Conservation (phyloP, 2,888 invertebrate species). For the Dascillus cervinus region DNA sequence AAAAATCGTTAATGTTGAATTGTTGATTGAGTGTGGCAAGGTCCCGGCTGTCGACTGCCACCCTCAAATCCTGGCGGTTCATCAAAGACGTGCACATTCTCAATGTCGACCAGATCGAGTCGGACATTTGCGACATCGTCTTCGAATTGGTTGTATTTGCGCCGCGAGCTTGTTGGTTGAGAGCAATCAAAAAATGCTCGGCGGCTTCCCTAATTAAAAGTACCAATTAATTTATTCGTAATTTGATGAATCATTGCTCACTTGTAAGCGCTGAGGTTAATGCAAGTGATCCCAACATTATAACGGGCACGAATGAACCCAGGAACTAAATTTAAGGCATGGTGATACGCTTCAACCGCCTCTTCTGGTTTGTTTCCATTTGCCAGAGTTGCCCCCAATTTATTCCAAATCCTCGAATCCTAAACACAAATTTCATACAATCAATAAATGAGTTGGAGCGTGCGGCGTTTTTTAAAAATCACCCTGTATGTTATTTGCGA, state of each 20-base stretch:
- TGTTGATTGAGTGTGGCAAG: slow-evolving; percentile 53
- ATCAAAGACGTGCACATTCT: slow-evolving; percentile 81
- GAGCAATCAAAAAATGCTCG: slow-evolving; percentile 87
- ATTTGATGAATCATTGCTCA: slow-evolving; percentile 18
- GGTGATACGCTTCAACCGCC: slow-evolving; percentile 92
- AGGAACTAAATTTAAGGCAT: slow-evolving; percentile 83
- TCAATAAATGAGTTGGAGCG: not conserved
- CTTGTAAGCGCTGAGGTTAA: slow-evolving; percentile 83
- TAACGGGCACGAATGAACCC: slow-evolving; percentile 95
- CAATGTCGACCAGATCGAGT: slow-evolving; percentile 90
- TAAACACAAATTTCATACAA: slow-evolving; percentile 34
- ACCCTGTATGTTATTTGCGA: too few species aligned
- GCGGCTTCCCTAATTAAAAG: slow-evolving; percentile 69
- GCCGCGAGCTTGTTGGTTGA: slow-evolving; percentile 84
- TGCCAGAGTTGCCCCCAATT: slow-evolving; percentile 93
- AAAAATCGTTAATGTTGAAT: slow-evolving; percentile 52
- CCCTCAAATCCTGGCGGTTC: slow-evolving; percentile 58
- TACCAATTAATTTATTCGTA: slow-evolving; percentile 1
- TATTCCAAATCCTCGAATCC: slow-evolving; percentile 95
- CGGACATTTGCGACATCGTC: slow-evolving; percentile 58
- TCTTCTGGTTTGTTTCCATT: slow-evolving; percentile 93
- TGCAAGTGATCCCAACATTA: slow-evolving; percentile 96
- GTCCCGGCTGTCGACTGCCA: slow-evolving; percentile 54
- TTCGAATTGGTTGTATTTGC: slow-evolving; percentile 28
- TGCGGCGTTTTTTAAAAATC: too few species aligned